Evolutionary conservation across 30 jellyfish, hydroid and myxozoan species (phyloP).

Genomic region (Aurelia aurita complex sp. Pacific): DNA sequence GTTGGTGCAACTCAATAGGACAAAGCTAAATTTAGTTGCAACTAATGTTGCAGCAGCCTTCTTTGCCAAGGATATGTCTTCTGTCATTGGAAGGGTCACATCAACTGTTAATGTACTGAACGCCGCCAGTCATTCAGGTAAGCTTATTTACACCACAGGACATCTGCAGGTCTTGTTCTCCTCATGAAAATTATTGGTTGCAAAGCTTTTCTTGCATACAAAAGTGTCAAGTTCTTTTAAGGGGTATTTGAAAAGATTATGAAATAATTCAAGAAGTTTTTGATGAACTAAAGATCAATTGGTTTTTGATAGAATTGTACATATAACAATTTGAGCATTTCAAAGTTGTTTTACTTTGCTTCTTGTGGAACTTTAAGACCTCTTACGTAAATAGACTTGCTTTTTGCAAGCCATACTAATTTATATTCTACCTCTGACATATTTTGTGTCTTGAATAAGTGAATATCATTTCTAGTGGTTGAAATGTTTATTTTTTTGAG

Average conservation of each 20-base stretch:
- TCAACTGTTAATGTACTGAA: constrained; percentile 42
- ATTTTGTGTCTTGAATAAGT: too few relatives aligned
- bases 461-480: too few relatives aligned
- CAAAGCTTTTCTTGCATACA: background rate
- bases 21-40: constrained; percentile 2
- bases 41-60: constrained; percentile 55
- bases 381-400: too few relatives aligned
- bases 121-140: constrained; percentile 38
- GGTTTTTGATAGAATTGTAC: too few relatives aligned
- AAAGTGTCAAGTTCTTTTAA: background rate
- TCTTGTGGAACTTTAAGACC: too few relatives aligned
- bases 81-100: constrained; percentile 47
- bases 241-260: background rate
- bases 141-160: too few relatives aligned
- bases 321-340: too few relatives aligned
- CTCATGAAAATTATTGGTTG: background rate
- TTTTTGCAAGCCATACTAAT: too few relatives aligned
- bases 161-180: too few relatives aligned
- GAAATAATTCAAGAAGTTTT: background rate
- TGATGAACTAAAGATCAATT: too few relatives aligned
- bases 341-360: too few relatives aligned
- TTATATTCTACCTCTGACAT: too few relatives aligned
- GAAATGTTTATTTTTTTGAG: background rate
- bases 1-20: constrained; percentile 10
- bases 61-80: constrained; percentile 60